phyloP scores from a whole-genome alignment of 2,113 vertebrate genomes.

The Casuarius casuarius region DNA sequence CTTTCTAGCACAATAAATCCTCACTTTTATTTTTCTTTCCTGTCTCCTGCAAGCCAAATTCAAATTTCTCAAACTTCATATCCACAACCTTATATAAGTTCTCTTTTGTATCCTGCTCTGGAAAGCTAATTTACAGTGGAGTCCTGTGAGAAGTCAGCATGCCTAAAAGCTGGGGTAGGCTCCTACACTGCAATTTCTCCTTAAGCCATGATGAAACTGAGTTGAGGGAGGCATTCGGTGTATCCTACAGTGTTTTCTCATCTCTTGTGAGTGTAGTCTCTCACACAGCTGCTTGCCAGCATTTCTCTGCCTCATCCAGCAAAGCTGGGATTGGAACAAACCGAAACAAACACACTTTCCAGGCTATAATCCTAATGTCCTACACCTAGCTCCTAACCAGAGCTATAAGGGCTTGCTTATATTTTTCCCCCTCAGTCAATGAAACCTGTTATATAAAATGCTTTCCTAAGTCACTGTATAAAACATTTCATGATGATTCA shows the following conservation, averaged over 20 bases:
- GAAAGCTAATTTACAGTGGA: background rate
- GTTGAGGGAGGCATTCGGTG: background rate
- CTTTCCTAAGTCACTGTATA: conserved; percentile 19
- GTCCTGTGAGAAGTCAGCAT: background rate
- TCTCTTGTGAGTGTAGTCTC: background rate
- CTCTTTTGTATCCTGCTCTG: background rate
- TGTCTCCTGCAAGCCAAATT: background rate
- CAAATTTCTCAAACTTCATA: background rate
- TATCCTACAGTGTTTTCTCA: background rate
- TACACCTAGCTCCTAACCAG: background rate
- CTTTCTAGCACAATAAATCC: background rate
- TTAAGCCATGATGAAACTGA: background rate
- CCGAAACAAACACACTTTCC: background rate
- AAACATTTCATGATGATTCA: conserved; percentile 13
- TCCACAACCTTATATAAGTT: background rate
- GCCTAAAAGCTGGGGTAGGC: background rate
- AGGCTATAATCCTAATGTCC: background rate
- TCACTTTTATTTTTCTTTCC: background rate
- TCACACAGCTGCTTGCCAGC: background rate
- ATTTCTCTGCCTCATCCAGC: background rate
- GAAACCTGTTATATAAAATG: conserved; percentile 12
- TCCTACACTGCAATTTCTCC: background rate
- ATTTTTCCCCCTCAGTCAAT: background rate
- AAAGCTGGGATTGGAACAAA: conserved; percentile 36
- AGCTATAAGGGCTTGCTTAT: background rate